phyloP scores from a whole-genome alignment of 2,113 vertebrate genomes.

The Carollia perspicillata region DNA sequence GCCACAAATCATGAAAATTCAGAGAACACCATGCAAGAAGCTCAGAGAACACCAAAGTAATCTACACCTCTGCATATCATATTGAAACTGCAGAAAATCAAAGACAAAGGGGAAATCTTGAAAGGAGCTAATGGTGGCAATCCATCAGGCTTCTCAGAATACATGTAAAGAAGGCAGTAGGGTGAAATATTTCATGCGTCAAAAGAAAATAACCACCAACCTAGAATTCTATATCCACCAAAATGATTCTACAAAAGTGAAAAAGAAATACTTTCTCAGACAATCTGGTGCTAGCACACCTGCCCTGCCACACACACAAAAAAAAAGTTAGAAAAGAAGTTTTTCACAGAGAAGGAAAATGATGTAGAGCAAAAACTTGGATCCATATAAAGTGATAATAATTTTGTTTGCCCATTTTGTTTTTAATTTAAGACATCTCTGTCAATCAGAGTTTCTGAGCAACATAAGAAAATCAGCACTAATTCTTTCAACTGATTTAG shows the following conservation, averaged over 20 bases:
- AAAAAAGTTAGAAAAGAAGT: background rate
- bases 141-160: background rate
- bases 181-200: background rate
- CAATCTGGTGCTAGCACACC: background rate
- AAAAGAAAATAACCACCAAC: background rate
- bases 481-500: background rate
- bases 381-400: background rate
- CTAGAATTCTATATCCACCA: background rate
- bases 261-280: background rate
- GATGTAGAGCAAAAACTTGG: background rate
- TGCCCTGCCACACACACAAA: background rate
- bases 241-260: background rate
- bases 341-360: background rate
- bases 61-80: background rate
- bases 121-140: background rate
- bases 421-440: background rate
- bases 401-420: constrained; percentile 11
- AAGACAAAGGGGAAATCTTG: background rate
- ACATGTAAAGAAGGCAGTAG: background rate
- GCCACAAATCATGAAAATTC: background rate
- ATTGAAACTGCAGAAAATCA: background rate
- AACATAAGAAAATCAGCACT: background rate
- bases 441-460: background rate
- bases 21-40: background rate
- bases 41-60: background rate